Base-by-base conservation (phyloP, 2,888 invertebrate species). In the Melieria crassipennis region DNA sequence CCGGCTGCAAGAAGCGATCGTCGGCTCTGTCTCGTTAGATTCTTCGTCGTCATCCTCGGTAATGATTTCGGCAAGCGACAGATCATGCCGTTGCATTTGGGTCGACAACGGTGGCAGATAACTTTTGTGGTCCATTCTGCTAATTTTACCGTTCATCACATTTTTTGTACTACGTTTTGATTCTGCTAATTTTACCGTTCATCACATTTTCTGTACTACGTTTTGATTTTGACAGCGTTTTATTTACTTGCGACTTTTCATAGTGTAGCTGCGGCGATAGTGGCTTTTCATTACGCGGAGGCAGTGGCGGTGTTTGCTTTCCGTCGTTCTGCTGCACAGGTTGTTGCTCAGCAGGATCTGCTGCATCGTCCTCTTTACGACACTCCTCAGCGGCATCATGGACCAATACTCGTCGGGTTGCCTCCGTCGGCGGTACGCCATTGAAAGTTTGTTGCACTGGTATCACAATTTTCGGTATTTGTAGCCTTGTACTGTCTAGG, bases 1-100 rank as follows among this genome's bases (percentile, higher is more conserved):
- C 5, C 65, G 45, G 52, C 43, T 10, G 9, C 6, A 7, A 3
- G 13, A 50, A 1, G 16, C 9, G 5, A 43, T 43, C 9, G 57
- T 7, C 42, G 47, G 63, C 4, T 42, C 30, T 0, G 11, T 30
- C n/a, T 47, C 4, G 47, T 46, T 3, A 55, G n/a, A 30, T 4
- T 11, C 43, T 7, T 30, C 48, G 7, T 43, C 46, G 0, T 66
- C 69, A 58, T 77, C 78, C 1, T 78, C 78, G 0, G 77, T 78
- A 10, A 78, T 62, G 30, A 76, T 30, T 30, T 30, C 30, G 30
- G 30, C 30, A 30, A 30, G 30, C 30, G 30, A 30, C 30, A 3
- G 30, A 30, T 30, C 30, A 30, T 30, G 30, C 30, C 30, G 30
- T 30, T 30, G 30, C 2, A 2, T 30, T 30, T 30, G 30, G 30